These are phyloP conservation scores for Aegithalos caudatus DNA, from an alignment of 2,113 vertebrate species.

Conservation along the genomic window DNA sequence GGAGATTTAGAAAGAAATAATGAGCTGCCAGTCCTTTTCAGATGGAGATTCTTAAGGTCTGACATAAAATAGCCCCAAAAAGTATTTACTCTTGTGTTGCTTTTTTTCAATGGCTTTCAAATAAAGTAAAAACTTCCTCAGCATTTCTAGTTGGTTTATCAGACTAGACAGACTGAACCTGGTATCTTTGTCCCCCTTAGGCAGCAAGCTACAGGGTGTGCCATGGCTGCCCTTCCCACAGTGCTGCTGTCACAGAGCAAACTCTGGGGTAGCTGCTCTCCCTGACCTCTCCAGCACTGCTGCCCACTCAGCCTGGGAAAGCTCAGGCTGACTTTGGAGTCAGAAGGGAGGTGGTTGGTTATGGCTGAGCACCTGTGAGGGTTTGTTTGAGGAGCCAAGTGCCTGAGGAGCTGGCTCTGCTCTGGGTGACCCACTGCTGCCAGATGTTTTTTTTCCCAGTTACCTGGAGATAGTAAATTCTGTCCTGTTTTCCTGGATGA, in stretches of 20 bases:
- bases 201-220: background rate
- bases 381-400: background rate
- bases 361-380: background rate
- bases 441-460: accelerated
- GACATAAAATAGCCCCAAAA: background rate
- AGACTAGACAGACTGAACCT: too few species aligned
- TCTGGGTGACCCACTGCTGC: background rate
- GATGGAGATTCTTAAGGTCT: background rate
- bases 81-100: background rate
- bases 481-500: background rate
- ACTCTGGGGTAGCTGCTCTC: accelerated
- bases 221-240: accelerated
- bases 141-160: background rate
- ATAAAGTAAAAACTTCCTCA: background rate
- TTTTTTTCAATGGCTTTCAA: background rate
- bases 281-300: accelerated
- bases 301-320: background rate
- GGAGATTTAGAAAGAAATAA: background rate
- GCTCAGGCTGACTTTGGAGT: background rate
- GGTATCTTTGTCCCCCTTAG: accelerated
- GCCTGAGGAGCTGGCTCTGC: background rate
- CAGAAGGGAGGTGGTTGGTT: background rate
- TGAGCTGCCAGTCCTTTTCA: background rate
- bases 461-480: background rate
- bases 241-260: background rate